These are phyloP conservation scores for Capricornis sumatraensis DNA, from an alignment of 2,113 vertebrate species.

Conservation along the genomic window DNA sequence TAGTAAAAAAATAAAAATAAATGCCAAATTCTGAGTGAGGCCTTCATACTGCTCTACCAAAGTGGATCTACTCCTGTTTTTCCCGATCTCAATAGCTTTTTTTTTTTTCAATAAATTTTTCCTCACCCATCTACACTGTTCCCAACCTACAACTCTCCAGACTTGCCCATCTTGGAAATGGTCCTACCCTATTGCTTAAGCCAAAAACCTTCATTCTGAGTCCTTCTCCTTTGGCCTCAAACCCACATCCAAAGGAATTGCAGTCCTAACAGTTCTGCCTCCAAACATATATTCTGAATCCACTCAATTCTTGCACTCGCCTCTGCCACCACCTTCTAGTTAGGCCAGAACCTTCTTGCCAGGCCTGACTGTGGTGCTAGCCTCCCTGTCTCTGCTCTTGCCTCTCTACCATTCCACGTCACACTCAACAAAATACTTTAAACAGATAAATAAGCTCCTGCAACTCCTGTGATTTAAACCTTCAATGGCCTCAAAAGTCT, in stretches of 20 bases:
- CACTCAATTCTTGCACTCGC: rapidly evolving
- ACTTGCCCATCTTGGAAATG: not conserved
- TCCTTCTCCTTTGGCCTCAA: not conserved
- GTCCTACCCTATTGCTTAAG: not conserved
- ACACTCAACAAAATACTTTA: not conserved
- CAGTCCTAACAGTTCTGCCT: not conserved
- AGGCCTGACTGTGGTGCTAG: not conserved
- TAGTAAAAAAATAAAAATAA: not conserved
- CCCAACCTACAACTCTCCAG: not conserved
- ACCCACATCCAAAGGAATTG: not conserved
- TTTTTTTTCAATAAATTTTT: not conserved
- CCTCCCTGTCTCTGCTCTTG: not conserved
- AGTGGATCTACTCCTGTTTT: not conserved
- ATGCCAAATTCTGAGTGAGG: not conserved
- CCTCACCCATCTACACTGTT: not conserved
- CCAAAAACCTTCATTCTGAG: not conserved
- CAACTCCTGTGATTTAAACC: not conserved
- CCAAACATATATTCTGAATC: not conserved
- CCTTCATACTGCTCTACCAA: not conserved
- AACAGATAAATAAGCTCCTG: not conserved
- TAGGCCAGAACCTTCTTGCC: not conserved
- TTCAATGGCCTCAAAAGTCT: not conserved
- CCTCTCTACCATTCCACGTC: not conserved
- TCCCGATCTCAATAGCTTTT: not conserved
- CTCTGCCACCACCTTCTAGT: not conserved